Evolutionary conservation across 2,888 invertebrate species (phyloP), one percentile per base, ranked within the genome.

Genomic region (Boloria selene): DNA sequence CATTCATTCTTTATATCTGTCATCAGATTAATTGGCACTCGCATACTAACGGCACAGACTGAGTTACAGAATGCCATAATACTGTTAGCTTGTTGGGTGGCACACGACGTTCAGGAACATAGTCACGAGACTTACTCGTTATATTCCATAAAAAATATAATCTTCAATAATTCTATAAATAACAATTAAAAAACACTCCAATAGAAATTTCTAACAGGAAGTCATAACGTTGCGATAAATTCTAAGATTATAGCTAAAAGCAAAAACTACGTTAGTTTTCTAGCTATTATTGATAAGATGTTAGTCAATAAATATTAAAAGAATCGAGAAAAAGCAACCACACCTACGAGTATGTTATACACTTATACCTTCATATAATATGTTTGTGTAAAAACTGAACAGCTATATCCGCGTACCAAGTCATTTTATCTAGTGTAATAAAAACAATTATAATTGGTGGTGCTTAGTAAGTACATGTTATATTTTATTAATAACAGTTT

Each of bases 291-390:
- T 63, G 59, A 65, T 59, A 65, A 59, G 49, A 44, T 61, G 51
- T 55, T 64, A 70, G 65, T 71, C 71, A 71, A 71, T 81, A 77
- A 78, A 79, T 85, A 83, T 81, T 79, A 75, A 72, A 75, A 72
- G 79, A 74, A 75, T 45, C 47, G 42, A 79, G 75, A 86, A 87
- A 85, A 87, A 85, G 78, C 66, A 62, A 78, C 73, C 74, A 75
- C 81, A 73, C 80, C 81, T 31, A 17, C 18, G 14, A 13, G 10
- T 76, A 78, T 74, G 54, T 50, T 74, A 77, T 73, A 79, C n/a
- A n/a, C n/a, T n/a, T n/a, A n/a, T n/a, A 76, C 74, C 76, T 74
- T 77, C 13, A 49, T 75, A 78, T 77, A 80, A 79, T 77, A 79
- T 76, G 79, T 77, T 75, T 70, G 74, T 70, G 74, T 72, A 83